Base-by-base conservation (phyloP, 2,113 vertebrate genomes). In the Phodopus roborovskii region DNA sequence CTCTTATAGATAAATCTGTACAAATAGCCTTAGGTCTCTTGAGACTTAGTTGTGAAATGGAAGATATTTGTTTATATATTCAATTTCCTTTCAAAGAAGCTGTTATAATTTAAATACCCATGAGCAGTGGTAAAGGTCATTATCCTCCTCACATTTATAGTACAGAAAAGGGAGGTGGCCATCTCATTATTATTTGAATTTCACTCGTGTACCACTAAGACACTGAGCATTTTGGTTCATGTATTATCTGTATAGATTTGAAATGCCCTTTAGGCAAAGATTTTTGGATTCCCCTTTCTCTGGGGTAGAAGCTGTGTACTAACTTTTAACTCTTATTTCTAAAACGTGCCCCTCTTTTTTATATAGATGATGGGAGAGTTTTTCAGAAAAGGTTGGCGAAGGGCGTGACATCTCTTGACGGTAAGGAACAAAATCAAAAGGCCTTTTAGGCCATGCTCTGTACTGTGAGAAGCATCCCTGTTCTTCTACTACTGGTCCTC, bases 341-440 rank as follows among this genome's bases (percentile, higher is more conserved):
- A 90, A 92, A 92, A 90, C 64, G 50, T n/a, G 22, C 8, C 42
- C 39, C 13, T 33, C 17, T 24, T 12, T 56, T 87, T 77, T 92
- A 87, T 90, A 87, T 87, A 97, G 95, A 64, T 45, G 62, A 95
- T 88, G 95, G 68, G 83, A 83, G 73, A 88, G 89, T 96, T 4
- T 87, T 82, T 94, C 60, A 78, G 86, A 96, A 95, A 92, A 96
- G 62, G 33, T 45, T 96, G 75, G 82, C 90, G 89, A 96, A 97
- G 48, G 68, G 12, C 28, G 26, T 96, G 85, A 62, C 50, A 28
- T 58, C 81, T 83, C 74, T 92, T 36, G 88, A 95, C 68, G 53
- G 84, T 96, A 92, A 87, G 53, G 84, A 82, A 10, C 58, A 45
- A 30, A 62, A 13, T 36, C 16, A 92, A 77, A 92, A 68, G 28